phyloP scores from a whole-genome alignment of 2,113 vertebrate genomes.

The Corynorhinus townsendii region DNA sequence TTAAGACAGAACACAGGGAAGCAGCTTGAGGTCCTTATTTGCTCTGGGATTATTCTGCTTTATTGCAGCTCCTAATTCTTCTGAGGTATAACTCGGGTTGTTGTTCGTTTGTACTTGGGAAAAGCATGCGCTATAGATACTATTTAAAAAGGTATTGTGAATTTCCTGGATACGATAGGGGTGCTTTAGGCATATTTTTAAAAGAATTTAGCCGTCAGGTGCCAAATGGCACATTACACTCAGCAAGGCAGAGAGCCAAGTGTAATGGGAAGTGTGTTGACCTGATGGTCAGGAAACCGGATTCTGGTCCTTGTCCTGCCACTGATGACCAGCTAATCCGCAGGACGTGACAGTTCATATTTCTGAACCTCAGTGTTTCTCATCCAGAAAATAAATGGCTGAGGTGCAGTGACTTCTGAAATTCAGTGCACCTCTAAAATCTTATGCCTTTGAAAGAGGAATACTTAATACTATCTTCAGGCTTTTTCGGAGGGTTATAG shows the following conservation, averaged over 20 bases:
- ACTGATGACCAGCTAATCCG: neutral
- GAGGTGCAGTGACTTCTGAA: neutral
- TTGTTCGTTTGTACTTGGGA: neutral
- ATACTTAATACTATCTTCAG: neutral
- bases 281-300: neutral
- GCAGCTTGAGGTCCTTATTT: constrained; percentile 39
- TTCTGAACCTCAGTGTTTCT: constrained; percentile 6
- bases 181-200: constrained; percentile 22
- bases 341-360: neutral
- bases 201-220: constrained; percentile 8
- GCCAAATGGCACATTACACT: constrained; percentile 15
- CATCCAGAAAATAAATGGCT: constrained; percentile 1
- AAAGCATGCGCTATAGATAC: neutral
- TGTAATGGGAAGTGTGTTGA: constrained; percentile 13
- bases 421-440: neutral
- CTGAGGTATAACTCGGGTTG: neutral
- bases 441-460: neutral
- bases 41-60: neutral
- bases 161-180: neutral
- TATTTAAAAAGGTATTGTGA: constrained; percentile 32
- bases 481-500: neutral
- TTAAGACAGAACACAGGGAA: constrained; percentile 39
- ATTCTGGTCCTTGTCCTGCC: neutral
- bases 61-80: neutral
- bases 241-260: neutral